These are phyloP conservation scores for Anhinga anhinga DNA, from an alignment of 2,113 vertebrate genomes.

Conservation along the genomic window DNA sequence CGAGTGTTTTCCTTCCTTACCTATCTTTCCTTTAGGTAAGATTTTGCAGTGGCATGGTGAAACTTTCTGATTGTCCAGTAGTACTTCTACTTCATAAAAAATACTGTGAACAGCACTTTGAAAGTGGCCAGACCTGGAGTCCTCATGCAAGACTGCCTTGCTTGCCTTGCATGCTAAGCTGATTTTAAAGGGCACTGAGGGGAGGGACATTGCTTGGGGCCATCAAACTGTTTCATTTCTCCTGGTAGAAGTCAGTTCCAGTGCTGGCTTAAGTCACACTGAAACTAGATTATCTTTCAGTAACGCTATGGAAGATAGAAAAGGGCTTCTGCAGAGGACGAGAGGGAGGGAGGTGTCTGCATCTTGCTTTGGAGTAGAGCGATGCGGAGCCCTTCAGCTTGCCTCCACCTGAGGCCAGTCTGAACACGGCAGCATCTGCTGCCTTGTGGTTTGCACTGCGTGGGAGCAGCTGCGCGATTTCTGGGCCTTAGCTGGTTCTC, in stretches of 20 bases:
- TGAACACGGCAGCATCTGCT: fast-evolving
- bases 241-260: background rate
- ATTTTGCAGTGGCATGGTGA: background rate
- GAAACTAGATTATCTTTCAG: background rate
- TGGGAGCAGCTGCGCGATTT: background rate
- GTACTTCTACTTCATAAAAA: background rate
- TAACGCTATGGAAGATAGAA: background rate
- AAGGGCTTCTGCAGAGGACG: background rate
- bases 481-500: background rate
- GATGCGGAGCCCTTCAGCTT: background rate
- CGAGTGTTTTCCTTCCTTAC: background rate
- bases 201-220: background rate
- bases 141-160: fast-evolving
- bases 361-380: background rate
- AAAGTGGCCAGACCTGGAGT: background rate
- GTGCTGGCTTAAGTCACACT: background rate
- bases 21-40: background rate
- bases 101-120: background rate
- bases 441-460: background rate
- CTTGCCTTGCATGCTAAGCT: background rate
- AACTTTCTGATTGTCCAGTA: background rate
- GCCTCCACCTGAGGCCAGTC: background rate
- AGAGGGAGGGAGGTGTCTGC: background rate
- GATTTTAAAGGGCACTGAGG: background rate
- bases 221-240: background rate